Evolutionary conservation across 1,140 invertebrate genomes (phyloP), one percentile per base, ranked within the genome.

Genomic region (Ceratina australensis): DNA sequence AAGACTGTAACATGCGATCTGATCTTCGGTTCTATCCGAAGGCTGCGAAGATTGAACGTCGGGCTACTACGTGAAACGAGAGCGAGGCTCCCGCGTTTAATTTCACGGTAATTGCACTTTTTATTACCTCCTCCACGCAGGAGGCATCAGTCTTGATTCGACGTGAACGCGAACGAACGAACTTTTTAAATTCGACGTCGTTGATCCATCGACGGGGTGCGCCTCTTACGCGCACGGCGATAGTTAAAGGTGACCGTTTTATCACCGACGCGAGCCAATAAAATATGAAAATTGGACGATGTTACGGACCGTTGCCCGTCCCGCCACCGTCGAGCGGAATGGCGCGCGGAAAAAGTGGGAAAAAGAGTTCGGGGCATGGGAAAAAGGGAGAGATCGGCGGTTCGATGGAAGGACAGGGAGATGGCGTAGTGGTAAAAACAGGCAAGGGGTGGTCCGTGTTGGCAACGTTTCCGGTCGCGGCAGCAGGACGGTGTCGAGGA

Each of bases 201-300:
- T 52, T n/a, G 4, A 66, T 59, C 42, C 22, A 24, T 49, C 47
- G 47, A 60, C 59, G 26, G 20, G 22, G 50, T 28, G 33, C 5
- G 33, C 42, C 24, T 28, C 22, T 8, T n/a, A n/a, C 4, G 20
- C 61, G 54, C 15, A 1, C 24, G 20, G 1, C 28, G 22, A 64
- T 79, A 49, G 80, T 83, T 74, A 81, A 82, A 69, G 52, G 65
- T n/a, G 72, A 61, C 28, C 7, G 65, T 54, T 33, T 54, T n/a
- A 57, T n/a, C n/a, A 22, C 24, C 49, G 16, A 26, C 16, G 33
- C 8, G 33, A 26, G 81, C 84, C 86, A 87, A 90, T 90, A 87
- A 91, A 91, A 90, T 89, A 91, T 89, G 88, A 91, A 91, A 92
- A 92, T 91, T 92, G 89, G 87, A 90, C 84, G 76, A 81, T 90